These are phyloP conservation scores for Barbus barbus DNA, from an alignment of 2,113 vertebrate species.

Conservation along the genomic window DNA sequence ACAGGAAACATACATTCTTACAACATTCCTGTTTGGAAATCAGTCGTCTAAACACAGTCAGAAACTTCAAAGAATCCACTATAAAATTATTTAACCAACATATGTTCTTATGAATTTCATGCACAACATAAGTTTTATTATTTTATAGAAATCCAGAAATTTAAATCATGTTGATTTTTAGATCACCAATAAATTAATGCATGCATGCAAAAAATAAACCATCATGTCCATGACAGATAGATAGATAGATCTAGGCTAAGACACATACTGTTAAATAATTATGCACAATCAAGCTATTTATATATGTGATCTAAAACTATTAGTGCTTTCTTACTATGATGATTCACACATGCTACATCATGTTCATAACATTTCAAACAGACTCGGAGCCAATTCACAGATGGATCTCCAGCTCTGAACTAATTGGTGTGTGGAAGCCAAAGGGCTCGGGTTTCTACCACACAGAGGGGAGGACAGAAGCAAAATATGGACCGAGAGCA, in stretches of 20 bases:
- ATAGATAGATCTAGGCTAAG: too few relatives aligned
- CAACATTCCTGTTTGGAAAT: neutral
- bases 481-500: slow-evolving; percentile 37
- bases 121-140: neutral
- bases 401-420: slow-evolving; percentile 14
- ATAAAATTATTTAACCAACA: too few relatives aligned
- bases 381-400: slow-evolving; percentile 21
- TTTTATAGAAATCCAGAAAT: neutral
- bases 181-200: neutral
- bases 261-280: slow-evolving; percentile 13
- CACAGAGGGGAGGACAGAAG: slow-evolving; percentile 7
- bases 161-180: neutral
- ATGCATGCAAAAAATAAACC: neutral
- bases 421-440: slow-evolving; percentile 54
- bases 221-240: neutral
- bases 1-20: neutral
- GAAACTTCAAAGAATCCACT: too few relatives aligned
- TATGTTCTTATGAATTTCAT: neutral
- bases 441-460: slow-evolving; percentile 64
- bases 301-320: slow-evolving; percentile 12
- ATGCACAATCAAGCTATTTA: slow-evolving; percentile 15
- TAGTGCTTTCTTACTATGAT: slow-evolving; percentile 8
- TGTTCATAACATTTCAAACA: neutral
- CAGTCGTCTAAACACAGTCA: slow-evolving; percentile 23
- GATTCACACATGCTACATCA: slow-evolving; percentile 8